Evolutionary conservation across 92 coral and sea anemone species (phyloP).

Genomic region (Porites divaricata): DNA sequence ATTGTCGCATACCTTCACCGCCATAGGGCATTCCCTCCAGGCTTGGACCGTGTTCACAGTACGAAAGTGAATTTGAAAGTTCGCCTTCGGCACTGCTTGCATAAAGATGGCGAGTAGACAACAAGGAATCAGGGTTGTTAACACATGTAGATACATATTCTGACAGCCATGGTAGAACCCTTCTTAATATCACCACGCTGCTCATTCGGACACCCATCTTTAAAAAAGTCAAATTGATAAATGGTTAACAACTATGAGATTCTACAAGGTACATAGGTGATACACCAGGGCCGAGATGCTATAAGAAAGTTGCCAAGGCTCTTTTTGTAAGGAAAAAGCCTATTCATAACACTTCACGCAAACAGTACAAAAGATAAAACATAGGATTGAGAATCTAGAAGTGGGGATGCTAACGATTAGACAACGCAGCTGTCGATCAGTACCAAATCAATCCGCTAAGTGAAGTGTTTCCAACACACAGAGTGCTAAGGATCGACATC

Average conservation of each 20-base stretch:
- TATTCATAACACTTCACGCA: too few species aligned
- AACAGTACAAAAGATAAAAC: too few species aligned
- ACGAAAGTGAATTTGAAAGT: conserved; percentile 36
- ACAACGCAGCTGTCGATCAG: too few species aligned
- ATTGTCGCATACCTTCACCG: conserved; percentile 7
- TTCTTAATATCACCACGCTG: conserved; percentile 62
- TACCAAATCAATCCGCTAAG: too few species aligned
- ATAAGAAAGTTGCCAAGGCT: neutral
- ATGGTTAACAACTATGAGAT: neutral
- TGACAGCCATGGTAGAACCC: conserved; percentile 73
- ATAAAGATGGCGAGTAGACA: conserved; percentile 37
- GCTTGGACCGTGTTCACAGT: conserved; percentile 86
- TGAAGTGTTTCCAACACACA: too few species aligned
- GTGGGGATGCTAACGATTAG: too few species aligned
- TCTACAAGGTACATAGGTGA: neutral
- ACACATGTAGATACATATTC: conserved; percentile 57
- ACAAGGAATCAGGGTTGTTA: conserved; percentile 49
- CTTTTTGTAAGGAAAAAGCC: too few species aligned
- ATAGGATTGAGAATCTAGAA: too few species aligned
- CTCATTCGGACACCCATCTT: conserved; percentile 92
- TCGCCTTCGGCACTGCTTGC: conserved; percentile 33
- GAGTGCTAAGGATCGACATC: too few species aligned
- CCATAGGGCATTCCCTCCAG: conserved; percentile 58
- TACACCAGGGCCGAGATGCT: neutral
- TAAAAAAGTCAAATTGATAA: neutral